Evolutionary conservation across 2,888 invertebrate genomes (phyloP), one percentile per base, ranked within the genome.

Genomic region (Steinernema scapterisci): DNA sequence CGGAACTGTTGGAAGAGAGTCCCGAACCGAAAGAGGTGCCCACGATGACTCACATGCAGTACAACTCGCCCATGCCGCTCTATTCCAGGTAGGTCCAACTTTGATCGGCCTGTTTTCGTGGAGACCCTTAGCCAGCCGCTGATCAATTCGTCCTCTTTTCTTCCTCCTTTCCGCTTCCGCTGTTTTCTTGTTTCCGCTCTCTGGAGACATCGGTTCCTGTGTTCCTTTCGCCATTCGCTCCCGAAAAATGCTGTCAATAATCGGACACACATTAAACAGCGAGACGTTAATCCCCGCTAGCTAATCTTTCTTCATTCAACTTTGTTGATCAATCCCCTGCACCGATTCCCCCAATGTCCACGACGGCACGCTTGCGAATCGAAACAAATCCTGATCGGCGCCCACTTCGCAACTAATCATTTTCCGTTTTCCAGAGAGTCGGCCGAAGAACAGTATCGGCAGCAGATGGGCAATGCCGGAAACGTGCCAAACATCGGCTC

Each of bases 51-150:
- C 83, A 84, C 77, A 77, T 82, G 77, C 84, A 84, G 80, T 83
- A 84, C 81, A 84, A 85, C 77, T 80, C 83, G 46, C 84, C 84
- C 7, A 80, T 79, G 77, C 78, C 77, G 19, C 78, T 85, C 70
- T 85, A 85, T 70, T 83, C 83, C 72, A 81, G 80, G 83, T 83
- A 23, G 23, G 52, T 52, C 21, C 2, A 19, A 6, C 38, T 38
- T 38, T 38, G 38, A 3, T 38, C 9, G 3, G 38, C 3, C 9
- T 38, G 38, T 38, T 38, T 38, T 3, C 5, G 38, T 6, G 38
- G 38, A 9, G 9, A 3, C 38, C 38, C 38, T 9, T 38, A n/a
- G n/a, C n/a, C n/a, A n/a, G n/a, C 38, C 3, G 38, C 38, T 9
- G 3, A 38, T 38, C 38, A 38, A 38, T 38, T 9, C 38, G n/a